phyloP scores from a whole-genome alignment of 2,113 vertebrate species.

The Actenoides lindsayi region DNA sequence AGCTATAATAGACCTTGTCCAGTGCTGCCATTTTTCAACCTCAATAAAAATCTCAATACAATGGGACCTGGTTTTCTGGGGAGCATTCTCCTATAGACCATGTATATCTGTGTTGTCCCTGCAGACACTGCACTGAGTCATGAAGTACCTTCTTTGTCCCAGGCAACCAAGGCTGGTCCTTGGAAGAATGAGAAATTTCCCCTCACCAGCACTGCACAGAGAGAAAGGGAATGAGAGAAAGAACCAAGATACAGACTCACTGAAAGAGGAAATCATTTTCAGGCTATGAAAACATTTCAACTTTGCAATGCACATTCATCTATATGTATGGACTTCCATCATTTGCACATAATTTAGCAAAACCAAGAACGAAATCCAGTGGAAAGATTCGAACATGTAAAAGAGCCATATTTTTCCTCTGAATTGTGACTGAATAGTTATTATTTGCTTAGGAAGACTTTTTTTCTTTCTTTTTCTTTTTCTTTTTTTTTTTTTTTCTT shows the following conservation, averaged over 20 bases:
- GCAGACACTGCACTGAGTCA: neutral
- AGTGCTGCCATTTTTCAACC: neutral
- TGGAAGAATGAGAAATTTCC: neutral
- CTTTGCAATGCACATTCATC: conserved; percentile 17
- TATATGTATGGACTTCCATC: conserved; percentile 31
- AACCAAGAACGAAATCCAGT: conserved; percentile 8
- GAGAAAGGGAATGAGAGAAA: neutral
- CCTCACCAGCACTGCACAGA: neutral
- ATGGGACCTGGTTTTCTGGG: neutral
- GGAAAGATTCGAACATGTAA: conserved; percentile 9
- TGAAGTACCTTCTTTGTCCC: neutral
- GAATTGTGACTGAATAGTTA: conserved; percentile 48
- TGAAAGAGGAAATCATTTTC: conserved; percentile 63
- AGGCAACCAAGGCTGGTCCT: neutral
- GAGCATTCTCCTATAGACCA: neutral
- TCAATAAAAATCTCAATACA: neutral
- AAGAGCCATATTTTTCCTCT: conserved; percentile 42
- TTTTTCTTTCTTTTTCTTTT: neutral
- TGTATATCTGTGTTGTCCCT: neutral
- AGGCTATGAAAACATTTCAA: conserved; percentile 63
- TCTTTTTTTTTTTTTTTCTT: no score
- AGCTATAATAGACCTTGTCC: neutral
- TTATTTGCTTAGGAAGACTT: conserved; percentile 48
- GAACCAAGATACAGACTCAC: neutral
- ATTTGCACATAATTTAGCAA: conserved; percentile 48